Conservation (phyloP, 1,140 invertebrate genomes). For the Agraylea sexmaculata region DNA sequence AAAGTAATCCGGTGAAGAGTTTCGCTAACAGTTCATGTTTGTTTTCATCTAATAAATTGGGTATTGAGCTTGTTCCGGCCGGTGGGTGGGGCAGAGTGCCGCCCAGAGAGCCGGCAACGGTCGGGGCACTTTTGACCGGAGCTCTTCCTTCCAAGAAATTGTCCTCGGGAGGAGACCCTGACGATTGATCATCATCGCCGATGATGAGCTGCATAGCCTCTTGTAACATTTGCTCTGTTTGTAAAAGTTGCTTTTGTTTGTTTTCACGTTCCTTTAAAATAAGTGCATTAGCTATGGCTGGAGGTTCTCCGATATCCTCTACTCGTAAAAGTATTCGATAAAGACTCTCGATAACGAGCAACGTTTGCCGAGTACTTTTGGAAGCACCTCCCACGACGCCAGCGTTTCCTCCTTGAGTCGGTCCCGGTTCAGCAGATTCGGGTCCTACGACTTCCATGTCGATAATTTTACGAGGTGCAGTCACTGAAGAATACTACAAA, state of each 20-base stretch:
- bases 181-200: slow-evolving; percentile 26
- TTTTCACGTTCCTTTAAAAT: slow-evolving; percentile 48
- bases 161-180: slow-evolving; percentile 25
- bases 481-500: slow-evolving; percentile 78
- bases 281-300: slow-evolving; percentile 51
- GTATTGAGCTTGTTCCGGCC: background rate
- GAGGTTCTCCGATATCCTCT: slow-evolving; percentile 60
- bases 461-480: slow-evolving; percentile 86
- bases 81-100: background rate
- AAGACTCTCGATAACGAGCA: slow-evolving; percentile 70
- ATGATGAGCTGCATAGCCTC: slow-evolving; percentile 30
- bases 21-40: slow-evolving; percentile 45
- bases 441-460: slow-evolving; percentile 68
- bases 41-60: slow-evolving; percentile 43
- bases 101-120: background rate
- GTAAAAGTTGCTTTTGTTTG: slow-evolving; percentile 39
- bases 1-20: slow-evolving; percentile 48
- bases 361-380: slow-evolving; percentile 56
- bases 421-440: slow-evolving; percentile 38
- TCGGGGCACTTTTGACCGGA: background rate
- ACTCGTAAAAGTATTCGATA: slow-evolving; percentile 57
- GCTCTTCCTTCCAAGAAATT: slow-evolving; percentile 28
- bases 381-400: slow-evolving; percentile 11
- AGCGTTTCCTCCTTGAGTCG: slow-evolving; percentile 19
- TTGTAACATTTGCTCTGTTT: slow-evolving; percentile 29